Evolutionary conservation across 2,113 vertebrate species (phyloP).

Genomic region (Sinocyclocheilus anshuiensis): DNA sequence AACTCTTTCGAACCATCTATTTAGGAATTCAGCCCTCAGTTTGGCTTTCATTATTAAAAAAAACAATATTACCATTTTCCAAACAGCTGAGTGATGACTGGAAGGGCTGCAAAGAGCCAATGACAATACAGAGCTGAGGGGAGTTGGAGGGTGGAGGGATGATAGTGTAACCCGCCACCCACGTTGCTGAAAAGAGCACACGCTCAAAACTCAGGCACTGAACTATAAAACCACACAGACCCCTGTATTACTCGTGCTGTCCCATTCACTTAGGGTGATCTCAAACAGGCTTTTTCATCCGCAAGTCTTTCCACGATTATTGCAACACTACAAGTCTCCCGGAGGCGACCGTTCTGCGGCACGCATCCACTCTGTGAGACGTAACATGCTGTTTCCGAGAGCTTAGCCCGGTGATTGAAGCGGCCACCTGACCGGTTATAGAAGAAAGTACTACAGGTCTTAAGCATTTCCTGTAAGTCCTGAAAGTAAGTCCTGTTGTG

Average conservation of each 20-base stretch:
- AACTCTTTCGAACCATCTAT: conserved; percentile 79
- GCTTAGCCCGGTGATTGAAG: conserved; percentile 62
- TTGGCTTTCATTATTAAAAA: conserved; percentile 84
- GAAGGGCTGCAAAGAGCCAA: conserved; percentile 95
- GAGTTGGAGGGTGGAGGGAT: conserved; percentile 74
- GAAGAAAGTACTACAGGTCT: conserved; percentile 55
- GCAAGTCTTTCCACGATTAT: conserved; percentile 65
- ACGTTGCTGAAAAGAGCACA: conserved; percentile 91
- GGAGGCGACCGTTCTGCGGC: conserved; percentile 37
- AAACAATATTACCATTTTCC: conserved; percentile 98
- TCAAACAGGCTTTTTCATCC: conserved; percentile 72
- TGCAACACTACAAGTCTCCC: conserved; percentile 63
- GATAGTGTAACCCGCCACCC: conserved; percentile 96
- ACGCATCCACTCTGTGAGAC: conserved; percentile 46
- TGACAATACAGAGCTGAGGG: conserved; percentile 84
- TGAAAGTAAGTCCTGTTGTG: conserved; percentile 51
- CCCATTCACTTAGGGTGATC: conserved; percentile 88
- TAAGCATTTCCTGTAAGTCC: conserved; percentile 60
- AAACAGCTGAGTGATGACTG: conserved; percentile 93
- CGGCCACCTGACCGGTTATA: conserved; percentile 59
- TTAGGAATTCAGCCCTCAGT: conserved; percentile 86
- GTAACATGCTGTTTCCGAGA: conserved; percentile 60
- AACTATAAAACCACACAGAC: conserved; percentile 95
- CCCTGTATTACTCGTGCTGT: conserved; percentile 93
- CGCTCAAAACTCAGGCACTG: conserved; percentile 92